phyloP scores from a whole-genome alignment of 2,888 invertebrate species.

The Malacosoma neustria region DNA sequence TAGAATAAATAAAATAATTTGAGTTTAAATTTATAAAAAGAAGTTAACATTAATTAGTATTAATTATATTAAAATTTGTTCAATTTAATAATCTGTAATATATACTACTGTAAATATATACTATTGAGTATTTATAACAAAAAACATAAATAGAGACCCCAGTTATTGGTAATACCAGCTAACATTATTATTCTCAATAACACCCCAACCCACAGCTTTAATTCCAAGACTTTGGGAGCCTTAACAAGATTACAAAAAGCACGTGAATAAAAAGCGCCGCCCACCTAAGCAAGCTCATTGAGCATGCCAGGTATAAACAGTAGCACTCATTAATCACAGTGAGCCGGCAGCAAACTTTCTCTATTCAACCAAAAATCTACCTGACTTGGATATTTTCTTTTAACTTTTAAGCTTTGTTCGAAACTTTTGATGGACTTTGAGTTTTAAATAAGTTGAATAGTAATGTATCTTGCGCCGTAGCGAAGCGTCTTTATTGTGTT shows the following conservation, averaged over 20 bases:
- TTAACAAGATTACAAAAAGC: not conserved
- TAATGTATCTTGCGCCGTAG: constrained; percentile 60
- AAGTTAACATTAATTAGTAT: too few relatives aligned
- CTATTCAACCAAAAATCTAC: constrained; percentile 61
- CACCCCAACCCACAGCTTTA: too few relatives aligned
- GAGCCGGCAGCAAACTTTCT: constrained; percentile 46
- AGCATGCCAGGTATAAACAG: constrained; percentile 54
- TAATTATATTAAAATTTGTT: too few relatives aligned
- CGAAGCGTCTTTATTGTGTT: constrained; percentile 35
- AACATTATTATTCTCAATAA: too few relatives aligned
- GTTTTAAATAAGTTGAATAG: constrained; percentile 72
- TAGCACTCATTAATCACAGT: constrained; percentile 62
- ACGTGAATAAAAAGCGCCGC: constrained; percentile 3
- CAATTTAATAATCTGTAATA: too few relatives aligned
- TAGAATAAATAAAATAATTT: too few relatives aligned
- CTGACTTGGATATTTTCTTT: constrained; percentile 71
- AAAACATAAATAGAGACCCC: too few relatives aligned
- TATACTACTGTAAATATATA: too few relatives aligned
- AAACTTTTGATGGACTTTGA: constrained; percentile 70
- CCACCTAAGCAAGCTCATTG: constrained; percentile 43
- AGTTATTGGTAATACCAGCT: too few relatives aligned
- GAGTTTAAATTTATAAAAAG: too few relatives aligned
- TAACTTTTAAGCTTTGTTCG: constrained; percentile 72
- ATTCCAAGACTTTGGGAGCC: not conserved
- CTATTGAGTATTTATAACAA: too few relatives aligned